Conservation (phyloP, 92 coral and sea anemone genomes). For the Porites divaricata region DNA sequence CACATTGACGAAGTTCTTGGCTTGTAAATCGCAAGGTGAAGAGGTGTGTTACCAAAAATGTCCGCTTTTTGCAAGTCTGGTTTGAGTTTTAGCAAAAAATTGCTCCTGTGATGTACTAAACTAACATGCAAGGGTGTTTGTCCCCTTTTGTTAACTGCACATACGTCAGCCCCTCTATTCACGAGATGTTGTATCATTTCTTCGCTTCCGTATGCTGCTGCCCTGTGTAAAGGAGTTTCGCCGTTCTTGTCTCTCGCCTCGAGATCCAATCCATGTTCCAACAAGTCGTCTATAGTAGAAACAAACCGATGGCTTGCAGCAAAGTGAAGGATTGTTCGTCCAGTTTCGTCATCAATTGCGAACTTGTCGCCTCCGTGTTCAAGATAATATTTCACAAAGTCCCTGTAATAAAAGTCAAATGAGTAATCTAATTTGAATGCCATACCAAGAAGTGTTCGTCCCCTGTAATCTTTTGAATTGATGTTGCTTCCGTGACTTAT, state of each 20-base stretch:
- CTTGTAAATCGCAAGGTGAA: slow-evolving; percentile 2
- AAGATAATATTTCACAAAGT: not conserved
- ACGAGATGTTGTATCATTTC: slow-evolving; percentile 52
- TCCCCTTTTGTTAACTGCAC: slow-evolving; percentile 46
- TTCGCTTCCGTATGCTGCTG: slow-evolving; percentile 45
- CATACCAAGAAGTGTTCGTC: slow-evolving; percentile 8
- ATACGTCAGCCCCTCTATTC: slow-evolving; percentile 40
- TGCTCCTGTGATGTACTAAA: not conserved
- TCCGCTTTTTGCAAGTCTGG: not conserved
- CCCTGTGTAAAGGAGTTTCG: slow-evolving; percentile 70
- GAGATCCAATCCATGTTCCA: slow-evolving; percentile 11
- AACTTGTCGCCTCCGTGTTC: not conserved
- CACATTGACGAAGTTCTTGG: no score
- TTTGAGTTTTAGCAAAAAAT: not conserved
- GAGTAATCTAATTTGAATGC: not conserved
- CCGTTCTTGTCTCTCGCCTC: slow-evolving; percentile 32
- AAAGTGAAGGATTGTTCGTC: not conserved
- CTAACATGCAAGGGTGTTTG: slow-evolving; percentile 39
- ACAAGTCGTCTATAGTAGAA: not conserved
- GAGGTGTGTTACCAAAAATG: slow-evolving; percentile 32
- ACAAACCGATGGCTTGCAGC: not conserved
- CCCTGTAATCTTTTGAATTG: slow-evolving; percentile 54
- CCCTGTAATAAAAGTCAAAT: not conserved
- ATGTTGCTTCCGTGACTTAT: slow-evolving; percentile 48
- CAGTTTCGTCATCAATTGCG: not conserved